These are phyloP conservation scores for Brenthis hecate DNA, from an alignment of 2,888 invertebrate genomes.

Conservation along the genomic window DNA sequence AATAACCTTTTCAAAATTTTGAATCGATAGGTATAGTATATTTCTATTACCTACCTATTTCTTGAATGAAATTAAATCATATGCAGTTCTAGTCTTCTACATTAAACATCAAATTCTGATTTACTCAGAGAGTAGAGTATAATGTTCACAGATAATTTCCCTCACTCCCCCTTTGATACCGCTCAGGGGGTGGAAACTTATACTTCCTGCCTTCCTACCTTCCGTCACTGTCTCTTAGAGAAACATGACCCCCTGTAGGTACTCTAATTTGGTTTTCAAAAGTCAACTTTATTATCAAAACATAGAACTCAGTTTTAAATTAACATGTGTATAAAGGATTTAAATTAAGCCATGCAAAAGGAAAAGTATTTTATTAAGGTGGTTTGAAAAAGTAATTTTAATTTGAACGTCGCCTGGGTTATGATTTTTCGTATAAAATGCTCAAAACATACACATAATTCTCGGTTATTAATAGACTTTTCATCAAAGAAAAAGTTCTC, in stretches of 20 bases:
- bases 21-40: no score
- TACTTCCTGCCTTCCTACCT: conserved; percentile 42
- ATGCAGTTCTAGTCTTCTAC: neutral
- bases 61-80: neutral
- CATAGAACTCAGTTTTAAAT: conserved; percentile 12
- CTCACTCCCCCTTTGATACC: conserved; percentile 48
- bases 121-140: conserved; percentile 20
- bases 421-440: neutral
- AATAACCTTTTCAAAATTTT: neutral
- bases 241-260: conserved; percentile 31
- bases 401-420: conserved; percentile 9
- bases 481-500: no score
- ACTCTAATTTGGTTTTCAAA: conserved; percentile 18
- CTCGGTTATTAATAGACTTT: neutral
- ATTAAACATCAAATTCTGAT: conserved; percentile 23
- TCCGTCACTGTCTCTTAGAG: conserved; percentile 33
- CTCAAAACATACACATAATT: neutral
- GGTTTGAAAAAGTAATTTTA: conserved; percentile 16
- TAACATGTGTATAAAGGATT: conserved; percentile 11
- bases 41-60: neutral
- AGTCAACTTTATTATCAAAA: conserved; percentile 22
- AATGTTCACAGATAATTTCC: conserved; percentile 37
- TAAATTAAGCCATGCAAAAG: conserved; percentile 18
- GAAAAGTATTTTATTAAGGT: conserved; percentile 20
- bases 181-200: conserved; percentile 46